Evolutionary conservation across 1,140 invertebrate species (phyloP), one percentile per base, ranked within the genome.

Genomic region (Trichonephila clavipes): DNA sequence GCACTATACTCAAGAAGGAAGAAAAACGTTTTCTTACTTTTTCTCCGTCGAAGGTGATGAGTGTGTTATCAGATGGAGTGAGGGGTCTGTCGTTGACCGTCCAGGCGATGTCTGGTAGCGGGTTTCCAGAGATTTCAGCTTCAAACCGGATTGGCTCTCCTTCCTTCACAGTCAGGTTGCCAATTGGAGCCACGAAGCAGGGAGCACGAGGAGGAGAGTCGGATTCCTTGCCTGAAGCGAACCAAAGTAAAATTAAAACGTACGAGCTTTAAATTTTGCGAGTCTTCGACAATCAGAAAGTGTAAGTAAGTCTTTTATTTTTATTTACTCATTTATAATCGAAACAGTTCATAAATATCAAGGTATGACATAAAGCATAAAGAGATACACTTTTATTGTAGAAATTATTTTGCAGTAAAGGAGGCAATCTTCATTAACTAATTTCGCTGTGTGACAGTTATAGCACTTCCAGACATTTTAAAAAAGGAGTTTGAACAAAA

Each of bases 71-170:
- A 64, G 96, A 97, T 6, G 97, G 96, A 59, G 95, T 94, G 2
- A 98, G 92, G 2, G 97, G 96, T 90, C 96, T 95, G 6, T 97
- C 98, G 95, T 98, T 97, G 95, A 98, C 98, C 40, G 96, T 97
- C 98, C 98, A 99, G 92, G 96, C 96, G 16, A 98, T 97, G 81
- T 98, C 97, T 1, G 98, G 98, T 94, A 98, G 96, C 0, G 98
- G 98, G 96, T 98, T 98, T n/a, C 98, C 98, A 14, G 94, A 94
- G 64, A 96, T 94, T 19, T 95, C 94, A n/a, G 96, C 95, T 81
- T 95, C 95, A 4, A 96, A 95, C 81, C 94, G 94, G 58, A 96
- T 95, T 34, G 95, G 95, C 58, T 95, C 95, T 24, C 98, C 98
- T 96, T 99, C 98, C 95, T 98, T 97, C 0, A 97, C 97, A 12